These are phyloP conservation scores for Macrophya alboannulata DNA, from an alignment of 2,888 invertebrate genomes.

Conservation along the genomic window DNA sequence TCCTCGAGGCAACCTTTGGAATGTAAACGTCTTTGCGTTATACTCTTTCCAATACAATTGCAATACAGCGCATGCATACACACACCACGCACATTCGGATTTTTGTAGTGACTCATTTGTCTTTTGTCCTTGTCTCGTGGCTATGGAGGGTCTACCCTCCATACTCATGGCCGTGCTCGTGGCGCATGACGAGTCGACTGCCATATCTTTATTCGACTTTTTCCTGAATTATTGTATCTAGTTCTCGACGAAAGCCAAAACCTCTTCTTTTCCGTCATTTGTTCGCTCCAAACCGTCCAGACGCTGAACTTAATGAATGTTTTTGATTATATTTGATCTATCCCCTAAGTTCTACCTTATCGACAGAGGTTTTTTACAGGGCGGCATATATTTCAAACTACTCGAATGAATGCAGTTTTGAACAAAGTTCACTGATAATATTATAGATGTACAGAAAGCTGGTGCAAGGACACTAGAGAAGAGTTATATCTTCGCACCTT, in stretches of 20 bases:
- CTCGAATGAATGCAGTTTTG: too few species aligned
- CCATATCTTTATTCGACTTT: neutral
- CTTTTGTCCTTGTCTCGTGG: neutral
- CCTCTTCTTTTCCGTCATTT: neutral
- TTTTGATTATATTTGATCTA: neutral
- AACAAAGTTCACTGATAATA: too few species aligned
- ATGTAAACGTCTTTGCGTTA: neutral
- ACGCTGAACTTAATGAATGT: neutral
- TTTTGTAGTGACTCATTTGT: conserved; percentile 64
- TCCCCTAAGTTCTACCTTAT: neutral
- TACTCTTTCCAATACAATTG: neutral
- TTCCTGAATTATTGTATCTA: neutral
- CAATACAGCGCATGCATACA: conserved; percentile 52
- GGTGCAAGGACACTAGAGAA: neutral
- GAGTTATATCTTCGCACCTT: neutral
- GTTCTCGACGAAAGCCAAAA: neutral
- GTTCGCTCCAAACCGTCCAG: neutral
- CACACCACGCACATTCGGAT: conserved; percentile 62
- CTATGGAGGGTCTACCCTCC: too few species aligned
- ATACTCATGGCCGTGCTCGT: too few species aligned
- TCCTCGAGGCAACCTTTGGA: neutral
- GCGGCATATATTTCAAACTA: neutral
- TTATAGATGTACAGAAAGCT: too few species aligned
- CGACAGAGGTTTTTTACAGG: neutral
- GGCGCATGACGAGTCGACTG: neutral